Evolutionary conservation across 2,888 invertebrate species (phyloP), one percentile per base, ranked within the genome.

Genomic region (Andrena fulva): DNA sequence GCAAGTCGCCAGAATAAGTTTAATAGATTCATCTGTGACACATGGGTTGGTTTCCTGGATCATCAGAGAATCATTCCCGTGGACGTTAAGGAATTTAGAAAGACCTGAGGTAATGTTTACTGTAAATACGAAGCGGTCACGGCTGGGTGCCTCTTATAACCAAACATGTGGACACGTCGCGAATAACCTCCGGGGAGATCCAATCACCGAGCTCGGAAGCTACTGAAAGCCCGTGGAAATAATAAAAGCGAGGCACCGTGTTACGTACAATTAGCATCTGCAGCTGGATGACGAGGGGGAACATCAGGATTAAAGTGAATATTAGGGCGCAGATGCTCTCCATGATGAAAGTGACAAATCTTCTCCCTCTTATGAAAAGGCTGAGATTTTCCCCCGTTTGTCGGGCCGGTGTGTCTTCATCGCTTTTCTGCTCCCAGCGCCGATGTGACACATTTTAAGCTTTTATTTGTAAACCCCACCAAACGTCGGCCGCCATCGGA

Each of bases 201-300:
- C 5, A 12, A n/a, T 27, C 35, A 56, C 10, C 10, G 10, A 69
- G 27, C 24, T 27, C 7, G 20, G 27, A 27, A 68, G 8, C 27
- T 24, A 35, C 20, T 5, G n/a, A 27, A 16, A 10, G 10, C 16
- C 12, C 63, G 16, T 29, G 24, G 27, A n/a, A n/a, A 70, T 82
- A 64, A 70, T 60, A 50, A 69, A 66, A 12, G 50, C 54, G 48
- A 29, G 27, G 29, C 20, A 48, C 27, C 29, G 33, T 64, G 59
- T 80, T 74, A 85, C 87, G 54, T 74, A 87, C 87, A 66, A 87
- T 80, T 67, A 87, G 66, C 77, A 77, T 80, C 63, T 87, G 85
- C n/a, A 87, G 68, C 67, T 87, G 85, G 68, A 83, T n/a, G 64
- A 79, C 27, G 33, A 87, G 62, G 29, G 83, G 80, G 50, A 85